phyloP scores from a whole-genome alignment of 2,888 invertebrate genomes.

The Drosophila macrospina region DNA sequence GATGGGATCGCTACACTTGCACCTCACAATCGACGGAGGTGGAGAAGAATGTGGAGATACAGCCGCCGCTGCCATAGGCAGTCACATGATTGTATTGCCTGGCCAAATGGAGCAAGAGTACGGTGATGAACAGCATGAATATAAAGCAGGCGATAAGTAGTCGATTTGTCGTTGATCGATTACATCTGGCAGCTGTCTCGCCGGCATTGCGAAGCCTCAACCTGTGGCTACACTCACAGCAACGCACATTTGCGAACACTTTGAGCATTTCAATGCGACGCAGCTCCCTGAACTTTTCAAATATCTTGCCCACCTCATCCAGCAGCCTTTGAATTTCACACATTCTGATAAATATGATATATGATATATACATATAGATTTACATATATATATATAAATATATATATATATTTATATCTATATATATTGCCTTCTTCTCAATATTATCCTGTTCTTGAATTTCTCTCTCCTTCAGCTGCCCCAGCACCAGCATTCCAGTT shows the following conservation, averaged over 20 bases:
- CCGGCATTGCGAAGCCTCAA: constrained; percentile 27
- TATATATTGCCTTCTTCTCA: no score
- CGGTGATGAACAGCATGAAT: constrained; percentile 45
- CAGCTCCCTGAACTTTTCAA: constrained; percentile 47
- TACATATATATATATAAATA: no score
- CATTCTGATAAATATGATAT: constrained; percentile 43
- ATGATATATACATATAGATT: no score
- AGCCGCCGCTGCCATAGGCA: constrained; percentile 59
- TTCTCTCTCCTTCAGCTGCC: no score
- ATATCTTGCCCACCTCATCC: constrained; percentile 54
- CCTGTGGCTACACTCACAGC: constrained; percentile 69
- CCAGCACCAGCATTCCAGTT: no score
- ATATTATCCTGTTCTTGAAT: no score
- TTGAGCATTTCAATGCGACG: constrained; percentile 50
- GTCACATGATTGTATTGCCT: constrained; percentile 55
- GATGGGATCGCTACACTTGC: not conserved
- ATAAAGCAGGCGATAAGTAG: constrained; percentile 11
- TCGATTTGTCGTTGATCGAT: not conserved
- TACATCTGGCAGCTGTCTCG: no score
- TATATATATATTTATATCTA: no score
- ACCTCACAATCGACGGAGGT: constrained; percentile 60
- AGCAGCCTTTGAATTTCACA: constrained; percentile 49
- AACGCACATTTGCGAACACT: constrained; percentile 39
- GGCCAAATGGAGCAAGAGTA: constrained; percentile 37
- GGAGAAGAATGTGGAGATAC: constrained; percentile 56